Conservation (phyloP, 2,888 invertebrate species). For the Trachelus troglodyta region DNA sequence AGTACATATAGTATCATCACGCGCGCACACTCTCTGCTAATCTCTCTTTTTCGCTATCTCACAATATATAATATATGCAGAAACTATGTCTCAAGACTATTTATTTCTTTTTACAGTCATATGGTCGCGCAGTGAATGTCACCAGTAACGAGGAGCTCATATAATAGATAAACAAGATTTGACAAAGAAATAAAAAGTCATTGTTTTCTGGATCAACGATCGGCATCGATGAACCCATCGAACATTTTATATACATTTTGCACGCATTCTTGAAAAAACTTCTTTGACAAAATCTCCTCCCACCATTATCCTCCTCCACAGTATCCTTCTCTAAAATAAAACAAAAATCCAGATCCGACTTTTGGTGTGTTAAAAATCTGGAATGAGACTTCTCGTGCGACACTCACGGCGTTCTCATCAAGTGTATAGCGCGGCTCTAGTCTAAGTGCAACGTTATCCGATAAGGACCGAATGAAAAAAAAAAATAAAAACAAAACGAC, state of each 20-base stretch:
- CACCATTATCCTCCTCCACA: neutral
- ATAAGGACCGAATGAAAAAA: neutral
- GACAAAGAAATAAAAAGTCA: neutral
- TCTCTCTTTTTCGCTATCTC: constrained; percentile 24
- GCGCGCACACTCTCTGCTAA: neutral
- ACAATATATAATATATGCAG: constrained; percentile 23
- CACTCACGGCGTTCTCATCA: neutral
- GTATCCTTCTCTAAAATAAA: neutral
- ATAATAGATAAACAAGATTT: neutral
- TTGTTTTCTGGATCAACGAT: neutral
- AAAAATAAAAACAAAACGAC: constrained; percentile 4
- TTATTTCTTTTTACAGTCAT: constrained; percentile 9
- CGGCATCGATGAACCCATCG: neutral
- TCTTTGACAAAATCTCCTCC: neutral
- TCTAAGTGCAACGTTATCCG: neutral
- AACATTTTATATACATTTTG: constrained; percentile 20
- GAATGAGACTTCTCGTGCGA: neutral
- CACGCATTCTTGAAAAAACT: constrained; percentile 6
- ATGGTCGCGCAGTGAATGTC: neutral
- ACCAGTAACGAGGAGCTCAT: neutral
- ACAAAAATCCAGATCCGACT: neutral
- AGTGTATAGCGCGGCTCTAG: neutral
- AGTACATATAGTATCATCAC: neutral
- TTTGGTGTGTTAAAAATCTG: neutral
- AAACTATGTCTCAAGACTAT: constrained; percentile 3